A percentile compares a stretch with the other conserved stretches of the same genome.
Evolutionary conservation across 1,140 invertebrate species (phyloP).

Genomic region (Pogonognathellus flavescens): DNA sequence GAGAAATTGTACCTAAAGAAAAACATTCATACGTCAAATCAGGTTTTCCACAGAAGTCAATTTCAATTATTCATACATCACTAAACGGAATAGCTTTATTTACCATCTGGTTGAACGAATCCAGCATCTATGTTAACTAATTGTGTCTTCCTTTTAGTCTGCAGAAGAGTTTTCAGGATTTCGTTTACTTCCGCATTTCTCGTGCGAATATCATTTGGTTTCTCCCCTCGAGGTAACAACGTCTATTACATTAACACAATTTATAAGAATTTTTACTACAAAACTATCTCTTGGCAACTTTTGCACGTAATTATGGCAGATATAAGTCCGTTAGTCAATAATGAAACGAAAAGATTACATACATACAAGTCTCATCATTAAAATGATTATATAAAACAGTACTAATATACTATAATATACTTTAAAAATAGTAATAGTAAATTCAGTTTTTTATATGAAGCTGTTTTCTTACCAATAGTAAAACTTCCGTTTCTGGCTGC

Average conservation of each 20-base stretch:
- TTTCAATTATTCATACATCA: too few species aligned
- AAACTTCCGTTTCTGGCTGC: constrained; percentile 82
- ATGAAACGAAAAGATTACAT: too few species aligned
- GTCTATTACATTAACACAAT: constrained; percentile 76
- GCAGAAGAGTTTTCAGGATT: constrained; percentile 76
- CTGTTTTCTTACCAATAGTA: constrained; percentile 84
- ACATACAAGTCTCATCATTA: too few species aligned
- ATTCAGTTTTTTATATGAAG: too few species aligned
- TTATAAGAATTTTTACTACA: too few species aligned
- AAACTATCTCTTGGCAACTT: too few species aligned
- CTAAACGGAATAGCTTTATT: constrained; percentile 67
- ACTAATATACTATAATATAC: too few species aligned
- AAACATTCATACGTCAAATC: neutral
- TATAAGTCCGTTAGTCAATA: too few species aligned
- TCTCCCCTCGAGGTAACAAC: constrained; percentile 85
- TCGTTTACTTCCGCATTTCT: constrained; percentile 83
- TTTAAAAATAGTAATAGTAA: too few species aligned
- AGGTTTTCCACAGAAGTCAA: too few species aligned
- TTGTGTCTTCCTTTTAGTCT: constrained; percentile 76
- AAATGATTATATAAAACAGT: too few species aligned
- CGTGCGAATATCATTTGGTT: constrained; percentile 83
- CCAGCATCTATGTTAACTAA: constrained; percentile 82
- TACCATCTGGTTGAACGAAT: constrained; percentile 80
- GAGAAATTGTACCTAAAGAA: constrained; percentile 78
- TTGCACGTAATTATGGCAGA: too few species aligned